These are phyloP conservation scores for Poecilia latipinna DNA, from an alignment of 2,113 vertebrate genomes.

Conservation along the genomic window DNA sequence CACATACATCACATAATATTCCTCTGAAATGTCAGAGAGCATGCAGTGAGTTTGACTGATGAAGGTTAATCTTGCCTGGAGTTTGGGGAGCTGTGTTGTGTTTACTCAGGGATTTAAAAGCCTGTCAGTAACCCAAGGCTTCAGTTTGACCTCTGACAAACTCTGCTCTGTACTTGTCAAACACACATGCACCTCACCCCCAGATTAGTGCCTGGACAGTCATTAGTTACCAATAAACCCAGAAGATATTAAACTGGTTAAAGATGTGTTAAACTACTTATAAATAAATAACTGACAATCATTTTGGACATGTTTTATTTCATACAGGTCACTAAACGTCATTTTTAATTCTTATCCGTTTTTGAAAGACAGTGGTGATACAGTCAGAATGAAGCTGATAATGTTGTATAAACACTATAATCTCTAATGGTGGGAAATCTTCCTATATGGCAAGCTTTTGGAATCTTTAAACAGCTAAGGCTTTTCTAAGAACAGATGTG, in stretches of 20 bases:
- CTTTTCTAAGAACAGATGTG: conserved; percentile 1
- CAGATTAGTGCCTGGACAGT: background rate
- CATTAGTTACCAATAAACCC: conserved; percentile 3
- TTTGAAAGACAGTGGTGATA: conserved; percentile 27
- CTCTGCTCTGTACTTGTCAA: conserved; percentile 35
- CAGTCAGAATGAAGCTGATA: conserved; percentile 51
- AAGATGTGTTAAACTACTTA: background rate
- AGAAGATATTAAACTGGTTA: background rate
- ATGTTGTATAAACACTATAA: conserved; percentile 50
- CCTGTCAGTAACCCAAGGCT: conserved; percentile 34
- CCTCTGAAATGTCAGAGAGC: conserved; percentile 14
- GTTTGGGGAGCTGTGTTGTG: conserved; percentile 25
- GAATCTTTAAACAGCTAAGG: conserved; percentile 17
- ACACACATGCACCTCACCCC: background rate
- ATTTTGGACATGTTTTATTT: background rate
- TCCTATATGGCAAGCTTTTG: conserved; percentile 6
- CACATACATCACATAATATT: background rate
- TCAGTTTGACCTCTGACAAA: conserved; percentile 29
- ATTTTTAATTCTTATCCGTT: conserved; percentile 28
- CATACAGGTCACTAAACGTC: background rate
- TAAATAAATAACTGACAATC: background rate
- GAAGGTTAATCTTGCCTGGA: conserved; percentile 41
- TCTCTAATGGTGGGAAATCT: conserved; percentile 53
- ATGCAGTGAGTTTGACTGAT: conserved; percentile 41
- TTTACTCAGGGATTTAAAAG: conserved; percentile 57